Conservation (phyloP, 2,888 invertebrate species). For the Uropetala carovei region DNA sequence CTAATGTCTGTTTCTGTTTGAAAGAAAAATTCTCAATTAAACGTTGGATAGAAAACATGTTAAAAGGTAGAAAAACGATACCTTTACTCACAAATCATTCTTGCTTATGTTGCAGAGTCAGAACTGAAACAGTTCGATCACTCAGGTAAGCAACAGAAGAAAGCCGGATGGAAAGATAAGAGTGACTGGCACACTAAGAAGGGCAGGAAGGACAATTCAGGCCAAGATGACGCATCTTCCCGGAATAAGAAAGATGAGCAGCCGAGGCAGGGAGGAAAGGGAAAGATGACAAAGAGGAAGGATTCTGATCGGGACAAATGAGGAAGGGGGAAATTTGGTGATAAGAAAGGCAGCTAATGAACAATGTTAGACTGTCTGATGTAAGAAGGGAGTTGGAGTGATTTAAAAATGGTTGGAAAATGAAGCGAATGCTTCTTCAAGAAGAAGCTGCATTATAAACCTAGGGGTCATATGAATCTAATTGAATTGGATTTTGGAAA, state of each 20-base stretch:
- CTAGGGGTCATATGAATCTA: not conserved
- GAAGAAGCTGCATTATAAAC: not conserved
- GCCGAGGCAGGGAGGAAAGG: conserved; percentile 53
- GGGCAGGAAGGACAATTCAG: conserved; percentile 50
- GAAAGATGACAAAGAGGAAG: conserved; percentile 58
- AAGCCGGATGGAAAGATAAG: conserved; percentile 49
- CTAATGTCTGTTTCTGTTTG: too few relatives aligned
- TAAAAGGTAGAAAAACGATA: too few relatives aligned
- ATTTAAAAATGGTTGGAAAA: conserved; percentile 17
- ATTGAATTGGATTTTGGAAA: not conserved
- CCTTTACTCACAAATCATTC: not conserved
- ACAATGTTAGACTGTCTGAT: not conserved
- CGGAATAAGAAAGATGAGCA: conserved; percentile 44
- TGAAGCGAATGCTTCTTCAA: not conserved
- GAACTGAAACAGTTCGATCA: conserved; percentile 49
- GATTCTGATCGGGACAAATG: conserved; percentile 55
- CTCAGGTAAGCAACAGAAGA: conserved; percentile 48
- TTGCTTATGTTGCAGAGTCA: conserved; percentile 18
- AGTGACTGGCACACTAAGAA: conserved; percentile 44
- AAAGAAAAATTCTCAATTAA: too few relatives aligned
- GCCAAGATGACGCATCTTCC: not conserved
- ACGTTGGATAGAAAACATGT: too few relatives aligned
- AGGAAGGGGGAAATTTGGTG: conserved; percentile 46
- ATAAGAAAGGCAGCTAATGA: conserved; percentile 47
- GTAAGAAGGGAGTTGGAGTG: not conserved